Percentiles rank a stretch among this genome's conserved stretches.
phyloP scores from a whole-genome alignment of 2,888 invertebrate species.

The Itoplectis maculator region DNA sequence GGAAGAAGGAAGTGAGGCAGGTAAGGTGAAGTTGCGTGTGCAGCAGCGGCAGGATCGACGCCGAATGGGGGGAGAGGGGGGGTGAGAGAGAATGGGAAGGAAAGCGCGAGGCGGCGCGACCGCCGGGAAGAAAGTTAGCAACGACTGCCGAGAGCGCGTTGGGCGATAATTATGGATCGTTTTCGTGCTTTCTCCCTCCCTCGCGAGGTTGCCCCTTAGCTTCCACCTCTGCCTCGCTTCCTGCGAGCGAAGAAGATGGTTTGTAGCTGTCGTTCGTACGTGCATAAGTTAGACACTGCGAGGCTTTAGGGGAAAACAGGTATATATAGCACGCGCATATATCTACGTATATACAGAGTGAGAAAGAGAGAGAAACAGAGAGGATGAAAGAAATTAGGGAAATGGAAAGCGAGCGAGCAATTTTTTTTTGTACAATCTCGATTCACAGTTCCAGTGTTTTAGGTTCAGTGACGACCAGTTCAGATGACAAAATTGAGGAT shows the following conservation, averaged over 20 bases:
- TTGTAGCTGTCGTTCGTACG: not conserved
- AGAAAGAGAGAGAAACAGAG: not conserved
- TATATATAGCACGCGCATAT: too few species aligned
- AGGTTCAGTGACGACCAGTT: too few species aligned
- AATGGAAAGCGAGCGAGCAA: not conserved
- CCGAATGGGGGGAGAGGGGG: constrained; percentile 20
- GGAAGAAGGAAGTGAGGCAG: constrained; percentile 72
- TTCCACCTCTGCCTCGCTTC: constrained; percentile 2
- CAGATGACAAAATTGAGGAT: not conserved
- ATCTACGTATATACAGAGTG: not conserved
- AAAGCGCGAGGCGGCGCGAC: constrained; percentile 42
- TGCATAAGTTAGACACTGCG: not conserved
- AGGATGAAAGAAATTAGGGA: not conserved
- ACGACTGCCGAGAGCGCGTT: constrained; percentile 64
- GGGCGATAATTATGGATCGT: constrained; percentile 73
- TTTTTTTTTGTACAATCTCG: not conserved
- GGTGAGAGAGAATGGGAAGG: constrained; percentile 36
- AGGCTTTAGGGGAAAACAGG: too few species aligned
- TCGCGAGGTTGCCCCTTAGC: not conserved
- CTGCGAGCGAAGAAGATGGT: constrained; percentile 18
- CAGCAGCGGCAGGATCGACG: constrained; percentile 54
- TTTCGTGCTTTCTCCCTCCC: constrained; percentile 32
- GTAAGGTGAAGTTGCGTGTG: constrained; percentile 70
- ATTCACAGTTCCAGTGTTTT: not conserved
- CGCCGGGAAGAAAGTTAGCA: constrained; percentile 69